Percentiles rank a stretch among this genome's conserved stretches.
phyloP scores from a whole-genome alignment of 2,888 invertebrate genomes.

The Cheilosia grossa region DNA sequence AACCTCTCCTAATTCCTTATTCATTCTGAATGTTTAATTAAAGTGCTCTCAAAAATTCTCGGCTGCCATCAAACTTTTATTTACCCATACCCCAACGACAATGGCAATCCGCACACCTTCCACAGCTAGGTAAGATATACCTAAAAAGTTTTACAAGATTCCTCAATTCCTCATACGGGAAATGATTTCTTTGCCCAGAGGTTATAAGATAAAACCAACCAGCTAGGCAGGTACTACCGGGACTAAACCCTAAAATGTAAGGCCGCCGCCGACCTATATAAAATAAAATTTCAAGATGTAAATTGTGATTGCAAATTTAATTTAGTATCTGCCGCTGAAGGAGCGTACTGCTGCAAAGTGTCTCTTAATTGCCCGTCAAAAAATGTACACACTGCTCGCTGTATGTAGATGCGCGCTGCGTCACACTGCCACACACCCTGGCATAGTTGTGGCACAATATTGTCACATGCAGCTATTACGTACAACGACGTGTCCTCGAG shows the following conservation, averaged over 20 bases:
- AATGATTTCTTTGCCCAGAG: constrained; percentile 27
- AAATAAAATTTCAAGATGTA: constrained; percentile 36
- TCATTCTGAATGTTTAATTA: constrained; percentile 52
- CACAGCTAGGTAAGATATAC: not conserved
- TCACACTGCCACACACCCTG: not conserved
- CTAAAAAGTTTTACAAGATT: constrained; percentile 11
- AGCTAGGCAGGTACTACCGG: not conserved
- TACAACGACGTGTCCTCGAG: no score
- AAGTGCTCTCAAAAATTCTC: constrained; percentile 30
- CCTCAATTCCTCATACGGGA: constrained; percentile 20
- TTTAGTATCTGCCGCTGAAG: constrained; percentile 33
- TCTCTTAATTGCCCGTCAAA: constrained; percentile 57
- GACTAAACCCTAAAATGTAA: not conserved
- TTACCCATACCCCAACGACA: not conserved
- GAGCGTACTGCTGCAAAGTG: constrained; percentile 40
- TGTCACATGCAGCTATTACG: constrained; percentile 32
- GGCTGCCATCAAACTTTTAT: constrained; percentile 37
- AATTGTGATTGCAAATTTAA: constrained; percentile 54
- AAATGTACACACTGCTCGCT: constrained; percentile 3
- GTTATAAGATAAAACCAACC: not conserved
- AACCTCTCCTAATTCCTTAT: not conserved
- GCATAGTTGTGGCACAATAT: constrained; percentile 39
- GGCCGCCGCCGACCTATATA: not conserved
- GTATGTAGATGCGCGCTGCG: not conserved
- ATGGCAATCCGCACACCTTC: not conserved